Evolutionary conservation across 2,797 vertebrate species (phyloP).

Genomic region (Poecilia wingei): DNA sequence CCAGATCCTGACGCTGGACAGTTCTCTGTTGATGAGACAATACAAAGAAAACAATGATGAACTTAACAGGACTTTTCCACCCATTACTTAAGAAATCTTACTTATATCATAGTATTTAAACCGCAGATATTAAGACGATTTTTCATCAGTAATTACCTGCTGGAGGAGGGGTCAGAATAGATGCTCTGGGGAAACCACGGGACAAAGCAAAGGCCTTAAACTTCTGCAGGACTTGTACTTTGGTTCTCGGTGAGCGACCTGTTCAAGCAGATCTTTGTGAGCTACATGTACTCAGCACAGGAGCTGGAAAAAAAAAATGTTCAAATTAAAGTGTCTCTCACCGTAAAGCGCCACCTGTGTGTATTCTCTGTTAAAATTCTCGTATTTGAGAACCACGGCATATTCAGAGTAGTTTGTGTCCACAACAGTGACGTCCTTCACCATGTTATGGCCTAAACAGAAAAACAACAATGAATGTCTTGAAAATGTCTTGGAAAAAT

Average conservation of each 20-base stretch:
- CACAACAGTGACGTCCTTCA: conserved; percentile 84
- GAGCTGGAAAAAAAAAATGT: background rate
- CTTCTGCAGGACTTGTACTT: conserved; percentile 64
- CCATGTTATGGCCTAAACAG: conserved; percentile 72
- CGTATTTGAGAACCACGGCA: conserved; percentile 82
- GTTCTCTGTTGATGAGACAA: conserved; percentile 63
- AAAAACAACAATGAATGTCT: background rate
- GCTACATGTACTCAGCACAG: background rate
- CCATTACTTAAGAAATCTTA: background rate
- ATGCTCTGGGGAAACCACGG: conserved; percentile 73
- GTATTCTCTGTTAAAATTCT: conserved; percentile 79
- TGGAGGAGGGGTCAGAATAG: conserved; percentile 75
- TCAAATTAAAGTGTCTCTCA: conserved; percentile 38
- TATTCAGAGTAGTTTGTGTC: conserved; percentile 83
- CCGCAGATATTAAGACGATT: background rate
- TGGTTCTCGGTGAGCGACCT: conserved; percentile 74
- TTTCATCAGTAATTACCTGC: conserved; percentile 58
- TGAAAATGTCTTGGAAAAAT: background rate
- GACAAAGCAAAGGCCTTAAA: conserved; percentile 73
- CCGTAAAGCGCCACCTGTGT: conserved; percentile 84
- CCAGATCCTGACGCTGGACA: conserved; percentile 62
- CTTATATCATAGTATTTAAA: background rate
- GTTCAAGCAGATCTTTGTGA: conserved; percentile 6
- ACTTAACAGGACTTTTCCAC: background rate
- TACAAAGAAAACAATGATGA: background rate